Percentiles rank a stretch among this genome's conserved stretches.
phyloP scores from a whole-genome alignment of 2,113 vertebrate species.

The Anas platyrhynchos region DNA sequence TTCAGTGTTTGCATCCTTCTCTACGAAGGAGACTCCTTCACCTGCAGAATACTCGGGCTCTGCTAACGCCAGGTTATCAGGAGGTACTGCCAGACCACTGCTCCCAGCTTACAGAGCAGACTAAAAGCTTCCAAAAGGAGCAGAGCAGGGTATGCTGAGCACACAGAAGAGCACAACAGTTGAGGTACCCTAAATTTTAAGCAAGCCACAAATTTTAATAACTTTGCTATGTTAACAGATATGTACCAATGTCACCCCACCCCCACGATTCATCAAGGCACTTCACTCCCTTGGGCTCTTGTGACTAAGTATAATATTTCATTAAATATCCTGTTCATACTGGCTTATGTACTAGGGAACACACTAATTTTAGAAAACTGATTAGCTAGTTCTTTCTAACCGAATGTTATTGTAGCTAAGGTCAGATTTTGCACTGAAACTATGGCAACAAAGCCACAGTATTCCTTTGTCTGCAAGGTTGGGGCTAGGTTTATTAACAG shows the following conservation, averaged over 20 bases:
- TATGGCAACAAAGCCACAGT: slow-evolving; percentile 80
- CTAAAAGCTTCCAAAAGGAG: background rate
- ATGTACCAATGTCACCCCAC: slow-evolving; percentile 44
- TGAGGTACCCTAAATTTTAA: slow-evolving; percentile 18
- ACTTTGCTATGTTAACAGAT: background rate
- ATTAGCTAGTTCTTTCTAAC: slow-evolving; percentile 81
- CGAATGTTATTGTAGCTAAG: slow-evolving; percentile 79
- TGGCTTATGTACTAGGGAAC: slow-evolving; percentile 75
- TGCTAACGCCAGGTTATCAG: background rate
- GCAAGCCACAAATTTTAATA: slow-evolving; percentile 27
- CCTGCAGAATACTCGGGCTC: background rate
- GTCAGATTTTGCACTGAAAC: slow-evolving; percentile 83
- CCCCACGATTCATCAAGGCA: slow-evolving; percentile 61
- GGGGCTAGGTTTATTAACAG: slow-evolving; percentile 68
- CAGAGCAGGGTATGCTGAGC: background rate
- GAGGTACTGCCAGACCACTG: background rate
- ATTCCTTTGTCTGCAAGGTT: slow-evolving; percentile 67
- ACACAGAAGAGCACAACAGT: background rate
- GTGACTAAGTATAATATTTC: slow-evolving; percentile 75
- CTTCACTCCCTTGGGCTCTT: slow-evolving; percentile 67
- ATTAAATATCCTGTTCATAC: slow-evolving; percentile 78
- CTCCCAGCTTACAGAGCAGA: background rate
- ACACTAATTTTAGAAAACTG: slow-evolving; percentile 85
- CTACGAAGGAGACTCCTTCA: accelerated
- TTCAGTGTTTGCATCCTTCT: background rate